Percentiles rank a stretch among this genome's conserved stretches.
Conservation (phyloP, 2,113 vertebrate genomes). For the Pangasianodon gigas region DNA sequence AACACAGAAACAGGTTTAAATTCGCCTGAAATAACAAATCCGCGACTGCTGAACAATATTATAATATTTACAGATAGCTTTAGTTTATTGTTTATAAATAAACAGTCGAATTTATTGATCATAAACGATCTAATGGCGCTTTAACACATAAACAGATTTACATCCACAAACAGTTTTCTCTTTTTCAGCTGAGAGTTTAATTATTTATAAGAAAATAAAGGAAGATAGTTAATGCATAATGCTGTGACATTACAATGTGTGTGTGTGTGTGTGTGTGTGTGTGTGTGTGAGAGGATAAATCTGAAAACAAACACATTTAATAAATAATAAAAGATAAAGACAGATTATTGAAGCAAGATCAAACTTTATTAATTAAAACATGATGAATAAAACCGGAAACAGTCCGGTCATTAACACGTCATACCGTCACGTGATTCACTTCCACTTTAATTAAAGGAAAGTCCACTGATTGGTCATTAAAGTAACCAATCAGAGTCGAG, state of each 20-base stretch:
- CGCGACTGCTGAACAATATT: not conserved
- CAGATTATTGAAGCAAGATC: constrained; percentile 10
- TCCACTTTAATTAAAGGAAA: not conserved
- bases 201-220: not conserved
- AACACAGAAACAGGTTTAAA: not conserved
- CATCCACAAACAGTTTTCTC: not conserved
- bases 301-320: not conserved
- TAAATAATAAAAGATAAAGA: not conserved
- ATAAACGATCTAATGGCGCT: not conserved
- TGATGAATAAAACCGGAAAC: not conserved
- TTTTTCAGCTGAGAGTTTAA: not conserved
- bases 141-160: not conserved
- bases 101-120: not conserved
- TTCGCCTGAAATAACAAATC: not conserved
- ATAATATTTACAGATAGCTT: not conserved
- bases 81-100: not conserved
- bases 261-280: not conserved
- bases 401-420: not conserved
- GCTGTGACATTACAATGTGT: not conserved
- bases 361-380: constrained; percentile 47
- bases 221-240: not conserved
- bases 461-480: not conserved
- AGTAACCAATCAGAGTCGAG: not conserved
- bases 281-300: not conserved
- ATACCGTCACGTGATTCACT: not conserved